These are phyloP conservation scores for Cosmorhoe ocellata DNA, from an alignment of 2,888 invertebrate species.

Conservation along the genomic window DNA sequence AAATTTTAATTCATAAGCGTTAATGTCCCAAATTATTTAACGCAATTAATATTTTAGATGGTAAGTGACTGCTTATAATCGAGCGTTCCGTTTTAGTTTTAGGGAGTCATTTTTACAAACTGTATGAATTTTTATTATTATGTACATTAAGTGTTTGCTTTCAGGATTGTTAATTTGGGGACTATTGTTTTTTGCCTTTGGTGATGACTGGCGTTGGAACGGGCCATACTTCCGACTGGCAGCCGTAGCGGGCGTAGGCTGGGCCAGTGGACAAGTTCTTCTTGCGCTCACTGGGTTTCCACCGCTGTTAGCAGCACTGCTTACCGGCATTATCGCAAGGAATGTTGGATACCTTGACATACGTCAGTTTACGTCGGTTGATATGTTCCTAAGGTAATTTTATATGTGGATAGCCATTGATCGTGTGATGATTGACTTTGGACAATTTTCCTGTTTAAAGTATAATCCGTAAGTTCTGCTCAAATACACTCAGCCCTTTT, in stretches of 20 bases:
- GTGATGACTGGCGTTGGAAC: conserved; percentile 61
- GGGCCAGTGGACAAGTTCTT: conserved; percentile 58
- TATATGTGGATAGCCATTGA: no score
- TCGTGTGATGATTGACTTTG: no score
- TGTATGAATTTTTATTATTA: no score
- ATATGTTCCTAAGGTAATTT: conserved; percentile 63
- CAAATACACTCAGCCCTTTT: background rate
- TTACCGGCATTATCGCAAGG: conserved; percentile 65
- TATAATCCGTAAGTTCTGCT: no score
- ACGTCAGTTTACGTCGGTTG: conserved; percentile 59
- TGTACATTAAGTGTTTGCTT: background rate
- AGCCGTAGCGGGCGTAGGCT: conserved; percentile 55
- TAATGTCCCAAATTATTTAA: no score
- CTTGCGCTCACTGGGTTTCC: conserved; percentile 60
- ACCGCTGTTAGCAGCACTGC: conserved; percentile 61
- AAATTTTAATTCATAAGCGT: no score
- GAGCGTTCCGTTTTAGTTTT: no score
- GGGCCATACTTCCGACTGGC: conserved; percentile 62
- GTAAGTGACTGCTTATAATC: no score
- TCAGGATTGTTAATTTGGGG: conserved; percentile 64
- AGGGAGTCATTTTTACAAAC: no score
- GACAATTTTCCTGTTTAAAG: no score
- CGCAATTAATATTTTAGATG: no score
- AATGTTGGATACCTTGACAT: conserved; percentile 66
- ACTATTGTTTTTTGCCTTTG: conserved; percentile 58